Evolutionary conservation across 2,113 vertebrate genomes (phyloP).

Genomic region (Rhinolophus sinicus): DNA sequence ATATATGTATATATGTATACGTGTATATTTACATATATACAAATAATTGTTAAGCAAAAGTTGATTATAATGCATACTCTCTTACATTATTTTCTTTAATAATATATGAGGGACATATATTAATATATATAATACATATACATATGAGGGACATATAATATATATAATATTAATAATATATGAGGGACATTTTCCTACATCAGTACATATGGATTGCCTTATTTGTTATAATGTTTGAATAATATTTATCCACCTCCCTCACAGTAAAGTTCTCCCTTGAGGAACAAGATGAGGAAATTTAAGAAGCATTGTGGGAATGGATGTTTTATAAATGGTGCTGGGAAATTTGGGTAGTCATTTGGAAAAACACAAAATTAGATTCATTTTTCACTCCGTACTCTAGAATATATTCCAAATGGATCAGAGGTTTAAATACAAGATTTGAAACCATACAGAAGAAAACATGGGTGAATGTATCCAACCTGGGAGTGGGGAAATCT

Average conservation of each 20-base stretch:
- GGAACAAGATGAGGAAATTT: not conserved
- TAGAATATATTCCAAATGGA: not conserved
- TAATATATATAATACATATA: too few relatives aligned
- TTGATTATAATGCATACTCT: not conserved
- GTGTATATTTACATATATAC: not conserved
- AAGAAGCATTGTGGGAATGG: not conserved
- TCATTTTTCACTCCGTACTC: not conserved
- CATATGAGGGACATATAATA: not conserved
- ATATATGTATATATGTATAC: too few relatives aligned
- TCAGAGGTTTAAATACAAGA: conserved; percentile 19
- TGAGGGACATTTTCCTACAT: not conserved
- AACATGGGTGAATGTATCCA: not conserved
- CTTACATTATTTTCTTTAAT: not conserved
- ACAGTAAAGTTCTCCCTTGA: not conserved
- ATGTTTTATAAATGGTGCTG: not conserved
- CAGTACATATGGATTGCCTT: not conserved
- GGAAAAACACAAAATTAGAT: not conserved
- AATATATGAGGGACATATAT: not conserved
- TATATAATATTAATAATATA: not conserved
- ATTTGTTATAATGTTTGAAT: not conserved
- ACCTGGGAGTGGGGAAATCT: not conserved
- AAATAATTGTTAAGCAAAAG: not conserved
- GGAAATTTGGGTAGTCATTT: not conserved
- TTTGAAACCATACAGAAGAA: not conserved
- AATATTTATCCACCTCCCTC: not conserved